These are phyloP conservation scores for Brachylomia viminalis DNA, from an alignment of 2,888 invertebrate genomes.

Conservation along the genomic window DNA sequence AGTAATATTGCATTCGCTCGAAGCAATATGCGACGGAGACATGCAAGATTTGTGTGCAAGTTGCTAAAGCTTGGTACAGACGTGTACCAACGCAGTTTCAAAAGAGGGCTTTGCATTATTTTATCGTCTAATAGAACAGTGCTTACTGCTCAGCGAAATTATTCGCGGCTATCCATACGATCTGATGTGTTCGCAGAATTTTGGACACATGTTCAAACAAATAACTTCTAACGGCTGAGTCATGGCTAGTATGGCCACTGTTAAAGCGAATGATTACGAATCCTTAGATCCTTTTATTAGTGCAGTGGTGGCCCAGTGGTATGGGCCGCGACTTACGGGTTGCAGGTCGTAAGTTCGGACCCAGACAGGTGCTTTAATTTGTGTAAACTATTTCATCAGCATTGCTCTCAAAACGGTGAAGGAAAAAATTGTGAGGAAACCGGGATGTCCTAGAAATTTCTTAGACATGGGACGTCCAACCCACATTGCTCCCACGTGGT, in stretches of 20 bases:
- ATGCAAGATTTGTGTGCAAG: background rate
- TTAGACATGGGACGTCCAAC: too few relatives aligned
- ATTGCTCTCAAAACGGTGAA: too few relatives aligned
- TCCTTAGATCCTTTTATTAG: too few relatives aligned
- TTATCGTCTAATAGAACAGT: background rate
- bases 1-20: constrained; percentile 17
- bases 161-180: too few relatives aligned
- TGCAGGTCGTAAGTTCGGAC: too few relatives aligned
- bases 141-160: background rate
- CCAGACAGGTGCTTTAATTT: too few relatives aligned
- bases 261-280: background rate
- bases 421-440: too few relatives aligned
- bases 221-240: background rate
- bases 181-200: background rate
- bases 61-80: background rate
- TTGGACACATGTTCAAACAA: background rate
- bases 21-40: constrained; percentile 2
- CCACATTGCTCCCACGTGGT: too few relatives aligned
- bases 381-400: too few relatives aligned
- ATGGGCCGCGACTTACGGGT: too few relatives aligned
- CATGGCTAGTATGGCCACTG: background rate
- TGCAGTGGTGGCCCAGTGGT: too few relatives aligned
- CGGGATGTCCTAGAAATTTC: too few relatives aligned
- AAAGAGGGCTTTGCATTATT: background rate
- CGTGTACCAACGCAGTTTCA: background rate